Evolutionary conservation across 2,113 vertebrate species (phyloP), one percentile per base, ranked within the genome.

Genomic region (Ranitomeya variabilis): DNA sequence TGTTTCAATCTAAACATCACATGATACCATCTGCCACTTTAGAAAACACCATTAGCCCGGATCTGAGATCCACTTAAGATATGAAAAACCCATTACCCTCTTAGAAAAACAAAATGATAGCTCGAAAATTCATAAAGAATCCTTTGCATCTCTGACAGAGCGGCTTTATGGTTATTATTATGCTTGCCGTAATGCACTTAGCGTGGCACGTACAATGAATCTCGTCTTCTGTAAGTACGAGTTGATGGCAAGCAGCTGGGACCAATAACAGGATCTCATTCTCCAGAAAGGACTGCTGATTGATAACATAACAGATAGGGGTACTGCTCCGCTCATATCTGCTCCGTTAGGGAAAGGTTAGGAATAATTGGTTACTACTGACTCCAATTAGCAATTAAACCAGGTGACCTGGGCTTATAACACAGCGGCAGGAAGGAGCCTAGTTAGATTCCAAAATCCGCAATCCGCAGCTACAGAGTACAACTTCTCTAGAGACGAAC

Each of bases 71-170:
- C 62, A 55, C 86, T 87, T 87, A 79, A 80, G 86, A 87, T 87
- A 80, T 80, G 77, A 87, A 87, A 86, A 87, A 67, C 76, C 76
- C 71, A 87, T 80, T 87, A 87, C 86, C 62, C 77, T 57, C 77
- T 80, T 80, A 64, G 74, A 45, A 55, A 87, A 87, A 69, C 86
- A 80, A 87, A 87, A 87, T 80, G 86, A 78, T 67, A 54, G 76
- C 57, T 79, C 57, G 76, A 26, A 87, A 87, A 87, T 87, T 80
- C 86, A 87, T 87, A 80, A 87, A 87, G 77, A 80, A 80, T 59
- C 62, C 45, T 87, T 87, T 80, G 62, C 76, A 87, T 87, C 54
- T 80, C 76, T 69, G 86, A 78, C 76, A 87, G 77, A 26, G 45
- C 54, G 77, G 37, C 76, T 80, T 87, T 87, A 69, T 54, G 77